Evolutionary conservation across 2,113 vertebrate species (phyloP).

Genomic region (Bettongia penicillata): DNA sequence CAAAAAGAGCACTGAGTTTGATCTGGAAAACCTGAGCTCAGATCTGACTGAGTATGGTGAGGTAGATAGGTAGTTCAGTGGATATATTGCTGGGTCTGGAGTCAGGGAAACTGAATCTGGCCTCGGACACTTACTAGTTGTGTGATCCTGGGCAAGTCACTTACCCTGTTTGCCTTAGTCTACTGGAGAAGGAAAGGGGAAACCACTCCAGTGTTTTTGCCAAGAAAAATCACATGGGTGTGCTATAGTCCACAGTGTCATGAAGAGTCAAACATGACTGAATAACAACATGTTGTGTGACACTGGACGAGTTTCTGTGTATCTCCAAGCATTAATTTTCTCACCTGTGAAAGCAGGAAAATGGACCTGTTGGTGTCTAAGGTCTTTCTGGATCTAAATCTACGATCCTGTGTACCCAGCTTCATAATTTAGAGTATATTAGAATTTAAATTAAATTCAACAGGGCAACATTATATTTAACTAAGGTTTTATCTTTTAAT

Average conservation of each 20-base stretch:
- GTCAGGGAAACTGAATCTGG: neutral
- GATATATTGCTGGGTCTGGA: neutral
- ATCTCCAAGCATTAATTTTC: neutral
- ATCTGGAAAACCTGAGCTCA: neutral
- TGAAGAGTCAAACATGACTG: neutral
- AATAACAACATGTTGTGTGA: neutral
- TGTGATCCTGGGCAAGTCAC: neutral
- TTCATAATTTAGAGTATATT: neutral
- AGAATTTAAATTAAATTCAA: neutral
- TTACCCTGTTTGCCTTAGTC: neutral
- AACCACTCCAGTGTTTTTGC: neutral
- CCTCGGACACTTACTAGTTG: neutral
- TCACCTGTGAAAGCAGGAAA: neutral
- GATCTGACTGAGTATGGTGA: neutral
- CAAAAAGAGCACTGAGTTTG: neutral
- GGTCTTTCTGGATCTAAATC: neutral
- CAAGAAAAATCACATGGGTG: neutral
- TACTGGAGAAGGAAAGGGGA: neutral
- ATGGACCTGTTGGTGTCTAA: neutral
- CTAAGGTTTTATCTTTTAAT: slow-evolving; percentile 17
- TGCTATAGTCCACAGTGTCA: neutral
- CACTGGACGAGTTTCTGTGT: no score
- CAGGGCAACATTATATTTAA: neutral
- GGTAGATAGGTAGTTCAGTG: neutral
- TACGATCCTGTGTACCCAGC: neutral